Percentiles rank a stretch among this genome's conserved stretches.
These are phyloP conservation scores for Aspidapion aeneum DNA, from an alignment of 2,888 invertebrate species.

Conservation along the genomic window DNA sequence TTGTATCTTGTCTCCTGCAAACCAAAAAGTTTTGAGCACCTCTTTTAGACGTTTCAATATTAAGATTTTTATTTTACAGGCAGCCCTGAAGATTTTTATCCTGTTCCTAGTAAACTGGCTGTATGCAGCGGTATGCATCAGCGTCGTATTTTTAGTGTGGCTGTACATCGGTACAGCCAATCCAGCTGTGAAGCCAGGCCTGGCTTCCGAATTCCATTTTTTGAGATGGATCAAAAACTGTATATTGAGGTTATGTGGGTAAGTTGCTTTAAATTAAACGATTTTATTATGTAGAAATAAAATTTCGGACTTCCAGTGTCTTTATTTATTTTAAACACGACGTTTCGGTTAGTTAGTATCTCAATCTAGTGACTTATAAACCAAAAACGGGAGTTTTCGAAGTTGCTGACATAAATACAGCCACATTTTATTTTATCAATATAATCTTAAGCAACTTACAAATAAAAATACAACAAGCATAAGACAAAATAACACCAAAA, in stretches of 20 bases:
- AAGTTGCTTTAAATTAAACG: constrained; percentile 40
- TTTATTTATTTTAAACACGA: no score
- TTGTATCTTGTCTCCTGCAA: no score
- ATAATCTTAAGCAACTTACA: background rate
- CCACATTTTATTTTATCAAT: background rate
- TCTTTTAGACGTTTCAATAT: no score
- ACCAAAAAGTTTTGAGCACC: no score
- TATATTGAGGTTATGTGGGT: constrained; percentile 75
- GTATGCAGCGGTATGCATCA: constrained; percentile 82
- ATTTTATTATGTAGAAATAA: no score
- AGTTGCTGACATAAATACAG: no score
- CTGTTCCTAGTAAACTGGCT: constrained; percentile 95
- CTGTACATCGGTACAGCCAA: constrained; percentile 93
- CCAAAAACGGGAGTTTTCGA: no score
- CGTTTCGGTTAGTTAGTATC: no score
- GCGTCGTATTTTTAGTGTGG: constrained; percentile 81
- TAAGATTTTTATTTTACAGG: constrained; percentile 59
- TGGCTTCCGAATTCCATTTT: constrained; percentile 78
- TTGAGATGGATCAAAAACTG: constrained; percentile 73
- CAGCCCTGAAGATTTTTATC: constrained; percentile 79
- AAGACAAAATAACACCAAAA: no score
- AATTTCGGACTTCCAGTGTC: no score
- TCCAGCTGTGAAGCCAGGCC: constrained; percentile 92
- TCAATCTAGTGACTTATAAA: background rate
- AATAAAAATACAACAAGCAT: no score